phyloP scores from a whole-genome alignment of 2,888 invertebrate genomes.

The Sesia bembeciformis region DNA sequence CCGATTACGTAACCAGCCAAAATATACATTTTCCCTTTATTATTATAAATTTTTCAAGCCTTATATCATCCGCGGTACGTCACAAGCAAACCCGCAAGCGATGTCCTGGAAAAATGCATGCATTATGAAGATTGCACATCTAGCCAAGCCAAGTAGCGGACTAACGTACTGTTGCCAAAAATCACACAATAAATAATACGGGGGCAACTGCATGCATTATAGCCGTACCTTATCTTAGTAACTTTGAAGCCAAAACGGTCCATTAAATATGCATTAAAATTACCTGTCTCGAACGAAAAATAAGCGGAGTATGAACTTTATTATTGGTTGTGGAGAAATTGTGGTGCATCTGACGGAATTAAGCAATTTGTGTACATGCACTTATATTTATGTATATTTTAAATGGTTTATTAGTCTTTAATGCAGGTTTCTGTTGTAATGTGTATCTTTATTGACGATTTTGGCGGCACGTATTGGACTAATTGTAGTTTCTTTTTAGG shows the following conservation, averaged over 20 bases:
- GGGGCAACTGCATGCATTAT: constrained; percentile 71
- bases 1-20: too few species aligned
- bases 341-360: constrained; percentile 21
- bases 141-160: constrained; percentile 64
- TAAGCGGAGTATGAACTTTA: constrained; percentile 34
- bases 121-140: constrained; percentile 74
- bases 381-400: not conserved
- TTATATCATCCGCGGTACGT: not conserved
- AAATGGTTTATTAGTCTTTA: not conserved
- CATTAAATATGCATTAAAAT: constrained; percentile 75
- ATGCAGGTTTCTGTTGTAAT: not conserved
- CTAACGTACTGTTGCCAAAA: constrained; percentile 67
- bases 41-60: not conserved
- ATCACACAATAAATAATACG: constrained; percentile 72
- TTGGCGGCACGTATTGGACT: not conserved
- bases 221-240: constrained; percentile 69
- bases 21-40: not conserved
- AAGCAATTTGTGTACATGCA: constrained; percentile 18
- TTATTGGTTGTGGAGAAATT: constrained; percentile 28
- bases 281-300: constrained; percentile 67
- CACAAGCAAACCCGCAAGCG: not conserved
- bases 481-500: not conserved
- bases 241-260: constrained; percentile 73
- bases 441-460: not conserved
- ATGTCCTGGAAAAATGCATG: constrained; percentile 62